Percentiles rank a stretch among this genome's conserved stretches.
Evolutionary conservation across 2,113 vertebrate genomes (phyloP).

Genomic region (cat (Felis catus)): DNA sequence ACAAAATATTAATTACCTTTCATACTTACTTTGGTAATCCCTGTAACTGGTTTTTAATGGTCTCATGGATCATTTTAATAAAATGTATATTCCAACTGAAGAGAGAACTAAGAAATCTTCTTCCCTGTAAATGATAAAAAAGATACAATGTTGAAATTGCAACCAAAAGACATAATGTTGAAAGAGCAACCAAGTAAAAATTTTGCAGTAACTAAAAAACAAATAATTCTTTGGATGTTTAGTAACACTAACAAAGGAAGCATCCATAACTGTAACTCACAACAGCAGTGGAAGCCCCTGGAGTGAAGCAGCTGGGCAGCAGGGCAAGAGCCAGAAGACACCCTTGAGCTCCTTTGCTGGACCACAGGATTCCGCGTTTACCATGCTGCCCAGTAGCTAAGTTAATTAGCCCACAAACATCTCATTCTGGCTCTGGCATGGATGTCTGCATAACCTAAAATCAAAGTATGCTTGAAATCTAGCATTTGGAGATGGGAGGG

Average conservation of each 20-base stretch:
- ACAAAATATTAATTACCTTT: constrained; percentile 54
- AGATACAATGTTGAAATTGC: background rate
- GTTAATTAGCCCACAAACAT: no score
- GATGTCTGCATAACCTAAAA: background rate
- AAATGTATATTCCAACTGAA: constrained; percentile 94
- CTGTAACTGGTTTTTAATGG: constrained; percentile 95
- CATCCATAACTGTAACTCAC: background rate
- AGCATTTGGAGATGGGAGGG: background rate
- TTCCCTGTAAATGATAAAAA: constrained; percentile 87
- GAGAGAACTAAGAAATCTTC: constrained; percentile 95
- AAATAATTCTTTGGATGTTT: background rate
- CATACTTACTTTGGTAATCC: constrained; percentile 91
- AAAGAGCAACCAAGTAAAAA: background rate
- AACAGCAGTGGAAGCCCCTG: background rate
- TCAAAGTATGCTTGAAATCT: background rate
- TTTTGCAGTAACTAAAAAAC: background rate
- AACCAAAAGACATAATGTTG: background rate
- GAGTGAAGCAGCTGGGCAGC: background rate
- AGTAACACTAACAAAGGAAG: background rate
- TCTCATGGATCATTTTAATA: constrained; percentile 94
- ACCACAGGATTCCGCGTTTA: background rate
- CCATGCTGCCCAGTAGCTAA: background rate
- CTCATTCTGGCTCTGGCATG: background rate
- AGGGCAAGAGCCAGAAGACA: background rate
- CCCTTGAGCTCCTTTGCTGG: background rate